A percentile compares a stretch with the other conserved stretches of the same genome.
Conservation (phyloP, 1,140 invertebrate genomes). For the Caenorhabditis tropicalis region DNA sequence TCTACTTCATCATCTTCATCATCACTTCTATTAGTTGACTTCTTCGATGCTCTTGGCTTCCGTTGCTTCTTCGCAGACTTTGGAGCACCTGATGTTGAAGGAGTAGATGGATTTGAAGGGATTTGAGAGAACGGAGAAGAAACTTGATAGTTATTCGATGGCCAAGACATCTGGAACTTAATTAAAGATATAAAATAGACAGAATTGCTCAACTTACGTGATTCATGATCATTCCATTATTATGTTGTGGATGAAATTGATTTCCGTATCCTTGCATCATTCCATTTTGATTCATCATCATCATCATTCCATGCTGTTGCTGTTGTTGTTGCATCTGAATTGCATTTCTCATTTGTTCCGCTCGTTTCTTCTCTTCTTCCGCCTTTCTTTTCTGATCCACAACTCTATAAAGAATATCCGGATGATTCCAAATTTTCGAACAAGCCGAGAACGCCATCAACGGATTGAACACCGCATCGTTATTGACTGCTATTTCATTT, state of each 20-base stretch:
- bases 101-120: slow-evolving; percentile 10
- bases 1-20: background rate
- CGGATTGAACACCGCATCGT: slow-evolving; percentile 84
- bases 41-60: slow-evolving; percentile 2
- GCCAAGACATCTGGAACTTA: background rate
- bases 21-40: background rate
- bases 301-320: slow-evolving; percentile 38
- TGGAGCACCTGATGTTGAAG: background rate
- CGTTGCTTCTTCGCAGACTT: background rate
- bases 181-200: too few relatives aligned
- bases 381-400: slow-evolving; percentile 72
- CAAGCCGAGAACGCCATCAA: slow-evolving; percentile 97
- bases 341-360: background rate
- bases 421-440: slow-evolving; percentile 99
- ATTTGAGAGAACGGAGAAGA: background rate
- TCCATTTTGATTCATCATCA: background rate
- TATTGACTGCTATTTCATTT: slow-evolving; percentile 84
- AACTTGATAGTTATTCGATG: background rate
- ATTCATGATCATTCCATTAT: slow-evolving; percentile 27
- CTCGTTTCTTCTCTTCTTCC: slow-evolving; percentile 73
- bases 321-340: slow-evolving; percentile 20
- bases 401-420: slow-evolving; percentile 91
- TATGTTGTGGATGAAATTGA: slow-evolving; percentile 30
- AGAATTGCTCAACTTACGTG: too few relatives aligned
- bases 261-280: slow-evolving; percentile 18